Base-by-base conservation (phyloP, 2,797 vertebrate species). In the Denticeps clupeoides region DNA sequence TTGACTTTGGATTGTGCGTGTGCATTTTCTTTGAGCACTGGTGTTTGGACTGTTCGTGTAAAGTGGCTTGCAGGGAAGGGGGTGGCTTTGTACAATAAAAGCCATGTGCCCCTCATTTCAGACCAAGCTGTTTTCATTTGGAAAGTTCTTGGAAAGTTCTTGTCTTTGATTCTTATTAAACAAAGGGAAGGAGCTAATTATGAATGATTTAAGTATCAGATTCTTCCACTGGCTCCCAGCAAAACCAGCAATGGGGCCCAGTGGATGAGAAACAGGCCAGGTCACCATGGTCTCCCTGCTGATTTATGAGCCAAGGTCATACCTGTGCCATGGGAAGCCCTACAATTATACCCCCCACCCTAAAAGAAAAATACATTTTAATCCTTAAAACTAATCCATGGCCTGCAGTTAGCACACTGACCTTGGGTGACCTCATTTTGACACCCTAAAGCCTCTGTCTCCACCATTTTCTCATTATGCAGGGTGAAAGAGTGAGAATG, bases 131-230 rank as follows among this genome's bases (percentile, higher is more conserved):
- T 77, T 82, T 82, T 69, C 73, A 75, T 75, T 63, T 67, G 61
- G 68, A 67, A 68, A 69, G 60, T 66, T 74, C 62, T 68, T 74
- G 65, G 73, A 77, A 70, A 5, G 64, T 63, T 67, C 73, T 63
- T 62, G n/a, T 74, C 68, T 72, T 65, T 64, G 56, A 69, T 69
- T 80, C 69, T 71, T 75, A 67, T 74, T 74, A 70, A 72, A 67
- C 68, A 70, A 65, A 68, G 58, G 67, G 63, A 76, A 74, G 59
- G 63, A 78, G 64, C 68, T 78, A 71, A 79, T 80, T 77, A 72
- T 65, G 58, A 79, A 75, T 73, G 70, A 78, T 79, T 78, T 65
- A 62, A 64, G 71, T 71, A 76, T 79, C 58, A 29, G 53, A 56
- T 79, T 58, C 72, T 61, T 60, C 40, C 53, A 63, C 56, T 69